Base-by-base conservation (phyloP, 2,888 invertebrate species). In the Mycogona germanica region DNA sequence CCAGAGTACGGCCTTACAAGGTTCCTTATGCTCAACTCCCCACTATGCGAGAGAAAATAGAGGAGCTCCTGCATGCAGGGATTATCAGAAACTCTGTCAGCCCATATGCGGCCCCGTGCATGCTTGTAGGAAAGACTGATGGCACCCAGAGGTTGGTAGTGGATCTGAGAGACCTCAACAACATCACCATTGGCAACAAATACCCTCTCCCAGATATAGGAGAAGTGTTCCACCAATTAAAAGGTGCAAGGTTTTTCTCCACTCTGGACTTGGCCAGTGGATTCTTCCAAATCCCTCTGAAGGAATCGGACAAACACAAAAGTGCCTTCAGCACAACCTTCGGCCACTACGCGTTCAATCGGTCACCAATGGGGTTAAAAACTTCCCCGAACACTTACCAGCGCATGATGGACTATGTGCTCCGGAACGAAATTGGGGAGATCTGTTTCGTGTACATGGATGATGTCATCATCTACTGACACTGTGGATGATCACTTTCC, bases 211-310 rank as follows among this genome's bases (percentile, higher is more conserved):
- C 48, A 28, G 30, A 32, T 14, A 50, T 53, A 6, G 32, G 49
- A 19, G 14, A 12, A 2, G 4, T 48, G 4, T 23, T 58, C 3
- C 54, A 55, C 29, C 30, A 60, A 12, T 45, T 70, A 12, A 54
- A 61, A 1, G 64, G 63, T 0, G 59, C 60, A 23, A 57, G 45
- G 5, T 63, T 59, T 41, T 56, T 59, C 23, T 64, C 64, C 0
- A 61, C 63, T 1, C 54, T 70, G 0, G 67, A 70, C 48, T 51
- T 67, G 25, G 62, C 25, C 6, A 40, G 48, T 3, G 56, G 55
- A 3, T 59, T 53, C 21, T 58, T 44, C 17, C 57, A 56, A 42
- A 29, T 59, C 2, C 45, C 25, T 30, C 32, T 57, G n/a, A 12
- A 38, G 7, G 40, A 48, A 17, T 19, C 35, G 19, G 51, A 56